Conservation (phyloP, 2,797 vertebrate species). For the Clangula hyemalis region DNA sequence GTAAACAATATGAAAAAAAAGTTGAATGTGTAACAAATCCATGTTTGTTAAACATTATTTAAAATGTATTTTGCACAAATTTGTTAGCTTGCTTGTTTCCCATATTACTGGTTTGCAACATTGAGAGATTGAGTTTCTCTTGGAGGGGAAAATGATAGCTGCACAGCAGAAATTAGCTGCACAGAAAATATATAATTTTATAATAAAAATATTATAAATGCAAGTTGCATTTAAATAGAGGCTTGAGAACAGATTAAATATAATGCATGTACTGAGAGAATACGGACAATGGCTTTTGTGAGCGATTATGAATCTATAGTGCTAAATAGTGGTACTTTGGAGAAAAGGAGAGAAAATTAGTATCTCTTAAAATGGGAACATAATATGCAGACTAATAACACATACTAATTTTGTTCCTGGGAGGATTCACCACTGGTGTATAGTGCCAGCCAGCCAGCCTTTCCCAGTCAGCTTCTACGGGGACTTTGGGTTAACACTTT, state of each 20-base stretch:
- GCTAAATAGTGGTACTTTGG: slow-evolving; percentile 49
- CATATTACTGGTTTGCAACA: neutral
- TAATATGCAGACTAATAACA: slow-evolving; percentile 33
- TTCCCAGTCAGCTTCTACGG: slow-evolving; percentile 11
- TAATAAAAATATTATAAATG: slow-evolving; percentile 40
- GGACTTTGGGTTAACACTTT: slow-evolving; percentile 48
- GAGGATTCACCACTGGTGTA: slow-evolving; percentile 23
- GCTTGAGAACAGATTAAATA: slow-evolving; percentile 35
- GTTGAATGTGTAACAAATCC: neutral
- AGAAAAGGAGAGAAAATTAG: slow-evolving; percentile 54
- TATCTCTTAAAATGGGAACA: slow-evolving; percentile 41
- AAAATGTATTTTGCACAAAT: neutral
- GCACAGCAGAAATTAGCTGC: neutral
- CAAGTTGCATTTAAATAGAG: slow-evolving; percentile 37
- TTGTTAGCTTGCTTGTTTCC: neutral
- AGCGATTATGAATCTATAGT: slow-evolving; percentile 41
- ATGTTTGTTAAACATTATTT: neutral
- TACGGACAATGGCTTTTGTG: slow-evolving; percentile 12
- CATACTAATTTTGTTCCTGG: slow-evolving; percentile 1
- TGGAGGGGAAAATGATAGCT: neutral
- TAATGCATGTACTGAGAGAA: slow-evolving; percentile 47
- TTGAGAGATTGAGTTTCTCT: neutral
- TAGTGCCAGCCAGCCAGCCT: slow-evolving; percentile 10
- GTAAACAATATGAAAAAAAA: neutral
- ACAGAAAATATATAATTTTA: neutral